Evolutionary conservation across 2,797 vertebrate genomes (phyloP).

Genomic region (Pangasius mekongensis): DNA sequence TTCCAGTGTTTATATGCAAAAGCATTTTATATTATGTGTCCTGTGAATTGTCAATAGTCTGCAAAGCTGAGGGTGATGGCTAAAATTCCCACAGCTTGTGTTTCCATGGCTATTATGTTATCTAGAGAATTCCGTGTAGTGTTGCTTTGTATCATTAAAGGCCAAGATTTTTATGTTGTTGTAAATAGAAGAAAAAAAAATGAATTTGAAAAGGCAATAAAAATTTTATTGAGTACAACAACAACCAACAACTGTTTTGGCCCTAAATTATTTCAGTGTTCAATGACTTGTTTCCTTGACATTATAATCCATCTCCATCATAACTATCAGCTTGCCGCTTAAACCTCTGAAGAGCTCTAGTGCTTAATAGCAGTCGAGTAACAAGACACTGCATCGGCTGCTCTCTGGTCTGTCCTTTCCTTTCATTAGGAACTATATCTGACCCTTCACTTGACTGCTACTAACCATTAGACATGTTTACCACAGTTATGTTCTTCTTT

Average conservation of each 20-base stretch:
- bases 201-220: constrained; percentile 87
- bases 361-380: constrained; percentile 87
- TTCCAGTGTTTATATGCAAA: constrained; percentile 94
- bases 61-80: constrained; percentile 77
- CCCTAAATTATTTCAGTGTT: constrained; percentile 78
- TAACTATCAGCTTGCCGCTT: constrained; percentile 84
- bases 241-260: constrained; percentile 77
- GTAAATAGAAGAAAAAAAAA: constrained; percentile 80
- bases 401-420: constrained; percentile 68
- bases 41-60: constrained; percentile 87
- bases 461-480: constrained; percentile 85
- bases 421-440: constrained; percentile 63
- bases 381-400: constrained; percentile 76
- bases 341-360: constrained; percentile 79
- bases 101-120: constrained; percentile 79
- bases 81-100: constrained; percentile 59
- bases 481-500: constrained; percentile 77
- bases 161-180: constrained; percentile 88
- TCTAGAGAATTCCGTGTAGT: constrained; percentile 79
- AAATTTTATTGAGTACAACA: constrained; percentile 90
- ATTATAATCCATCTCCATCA: constrained; percentile 85
- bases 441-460: constrained; percentile 86
- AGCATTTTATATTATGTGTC: constrained; percentile 89
- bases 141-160: constrained; percentile 87
- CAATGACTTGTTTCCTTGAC: constrained; percentile 62